Evolutionary conservation across 2,797 vertebrate genomes (phyloP), one percentile per base, ranked within the genome.

Genomic region (Podarcis lilfordi): DNA sequence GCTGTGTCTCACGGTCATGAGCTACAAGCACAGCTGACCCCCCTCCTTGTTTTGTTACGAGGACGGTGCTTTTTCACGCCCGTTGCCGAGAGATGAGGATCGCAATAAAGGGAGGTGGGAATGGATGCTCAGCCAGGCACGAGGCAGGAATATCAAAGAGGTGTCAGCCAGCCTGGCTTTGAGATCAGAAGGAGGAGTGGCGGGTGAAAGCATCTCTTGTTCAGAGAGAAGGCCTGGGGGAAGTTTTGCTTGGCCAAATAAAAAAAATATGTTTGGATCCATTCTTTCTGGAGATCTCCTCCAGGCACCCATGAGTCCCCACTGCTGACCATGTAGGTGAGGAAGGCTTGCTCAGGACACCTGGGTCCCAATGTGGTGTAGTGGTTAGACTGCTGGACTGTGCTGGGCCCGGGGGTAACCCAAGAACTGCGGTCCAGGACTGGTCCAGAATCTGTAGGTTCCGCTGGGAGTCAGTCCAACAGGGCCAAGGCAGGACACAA

Each of bases 141-240:
- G 2, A 71, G 88, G 68, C 23, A 76, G 64, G 88, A 85, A 89
- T 85, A 82, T 76, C 84, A 89, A 89, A 76, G 88, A 75, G 15
- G 78, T 50, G 69, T 68, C 84, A 55, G 78, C 50, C 61, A 7
- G 40, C 43, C 81, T 6, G 61, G 15, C 43, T 68, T 37, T 3
- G 27, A 37, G 71, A 86, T 66, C 25, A 50, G 77, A 35, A 50
- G 10, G 29, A 35, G 55, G 23, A 5, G 69, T 17, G 15, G 19
- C 4, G 23, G 17, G 68, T 8, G 4, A 5, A 74, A 27, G 32
- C 3, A 2, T 68, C 15, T 35, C 82, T 37, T 17, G 10, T 55
- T 55, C 10, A 0, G 40, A 32, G 23, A 21, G 4, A 80, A 75
- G 69, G 40, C 29, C 50, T 9, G 15, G 69, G 17, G 45, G 69